Evolutionary conservation across 2,888 invertebrate species (phyloP).

Genomic region (Fissipunctia ypsillon): DNA sequence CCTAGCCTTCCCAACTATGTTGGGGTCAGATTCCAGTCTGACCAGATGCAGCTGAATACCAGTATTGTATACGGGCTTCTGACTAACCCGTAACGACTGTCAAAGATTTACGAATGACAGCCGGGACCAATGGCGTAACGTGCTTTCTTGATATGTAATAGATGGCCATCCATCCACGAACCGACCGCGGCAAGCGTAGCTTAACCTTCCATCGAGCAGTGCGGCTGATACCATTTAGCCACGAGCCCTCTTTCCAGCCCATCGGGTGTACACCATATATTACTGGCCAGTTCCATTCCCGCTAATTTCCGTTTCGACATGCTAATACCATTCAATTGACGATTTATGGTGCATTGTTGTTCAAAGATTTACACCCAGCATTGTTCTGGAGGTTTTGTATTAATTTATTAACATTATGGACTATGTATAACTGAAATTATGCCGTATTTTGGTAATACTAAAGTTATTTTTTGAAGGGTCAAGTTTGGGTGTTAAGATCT

Average conservation of each 20-base stretch:
- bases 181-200: too few relatives aligned
- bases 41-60: too few relatives aligned
- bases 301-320: slow-evolving; percentile 65
- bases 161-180: too few relatives aligned
- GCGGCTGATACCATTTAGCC: too few relatives aligned
- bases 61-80: too few relatives aligned
- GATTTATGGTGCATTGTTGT: slow-evolving; percentile 70
- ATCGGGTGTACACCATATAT: slow-evolving; percentile 45
- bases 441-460: not conserved
- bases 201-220: too few relatives aligned
- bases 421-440: not conserved
- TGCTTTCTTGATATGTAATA: too few relatives aligned
- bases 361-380: slow-evolving; percentile 65
- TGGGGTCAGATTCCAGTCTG: too few relatives aligned
- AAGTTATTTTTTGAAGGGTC: not conserved
- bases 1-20: too few relatives aligned
- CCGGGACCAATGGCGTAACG: too few relatives aligned
- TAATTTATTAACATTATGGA: slow-evolving; percentile 49
- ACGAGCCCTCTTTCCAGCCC: not conserved
- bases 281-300: slow-evolving; percentile 50
- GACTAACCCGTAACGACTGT: too few relatives aligned
- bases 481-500: not conserved
- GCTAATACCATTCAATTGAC: slow-evolving; percentile 68
- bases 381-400: slow-evolving; percentile 51
- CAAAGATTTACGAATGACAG: too few relatives aligned